Percentiles rank a stretch among this genome's conserved stretches.
Conservation (phyloP, 2,113 vertebrate genomes). For the Strix uralensis region DNA sequence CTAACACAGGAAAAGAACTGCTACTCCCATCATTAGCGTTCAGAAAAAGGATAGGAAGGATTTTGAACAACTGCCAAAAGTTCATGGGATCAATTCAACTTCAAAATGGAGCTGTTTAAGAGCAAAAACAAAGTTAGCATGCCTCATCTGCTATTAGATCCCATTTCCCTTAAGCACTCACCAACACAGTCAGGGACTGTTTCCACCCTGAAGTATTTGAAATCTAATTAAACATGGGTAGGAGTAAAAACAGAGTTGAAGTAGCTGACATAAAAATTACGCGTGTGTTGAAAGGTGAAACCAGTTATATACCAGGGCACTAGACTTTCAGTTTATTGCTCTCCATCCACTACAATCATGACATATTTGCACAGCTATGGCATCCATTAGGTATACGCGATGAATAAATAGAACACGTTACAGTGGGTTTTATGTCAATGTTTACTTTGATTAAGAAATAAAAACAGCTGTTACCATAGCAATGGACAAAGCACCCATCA, state of each 20-base stretch:
- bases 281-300: background rate
- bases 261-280: background rate
- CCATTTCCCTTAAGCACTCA: background rate
- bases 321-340: background rate
- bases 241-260: background rate
- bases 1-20: background rate
- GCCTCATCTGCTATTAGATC: background rate
- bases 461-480: slow-evolving; percentile 51
- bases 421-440: background rate
- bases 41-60: background rate
- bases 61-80: slow-evolving; percentile 24
- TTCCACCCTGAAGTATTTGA: background rate
- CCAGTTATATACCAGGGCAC: background rate
- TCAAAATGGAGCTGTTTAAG: background rate
- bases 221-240: background rate
- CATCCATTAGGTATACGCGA: background rate
- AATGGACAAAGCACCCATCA: slow-evolving; percentile 13
- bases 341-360: background rate
- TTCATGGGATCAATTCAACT: slow-evolving; percentile 3
- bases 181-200: background rate
- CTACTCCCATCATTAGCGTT: background rate
- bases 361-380: background rate
- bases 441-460: slow-evolving; percentile 42
- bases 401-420: background rate
- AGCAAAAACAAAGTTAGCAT: background rate